Base-by-base conservation (phyloP, 2,888 invertebrate genomes). In the Hermaeophaga mercurialis region DNA sequence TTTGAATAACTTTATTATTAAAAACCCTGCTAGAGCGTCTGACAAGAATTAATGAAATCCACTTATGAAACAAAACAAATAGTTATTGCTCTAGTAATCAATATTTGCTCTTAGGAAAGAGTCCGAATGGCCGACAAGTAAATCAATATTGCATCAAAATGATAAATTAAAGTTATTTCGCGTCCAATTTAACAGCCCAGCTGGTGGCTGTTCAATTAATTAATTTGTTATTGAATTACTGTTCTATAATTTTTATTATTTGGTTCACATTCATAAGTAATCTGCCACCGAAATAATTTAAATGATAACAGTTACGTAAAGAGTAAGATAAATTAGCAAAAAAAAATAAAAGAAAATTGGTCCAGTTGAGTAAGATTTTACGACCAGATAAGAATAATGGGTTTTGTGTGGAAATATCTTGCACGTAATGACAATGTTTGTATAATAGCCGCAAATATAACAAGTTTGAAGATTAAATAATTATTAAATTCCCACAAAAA, bases 131-230 rank as follows among this genome's bases (percentile, higher is more conserved):
- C 4, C 9, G 31, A 8, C n/a, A 31, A 31, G 11, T 12, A 18
- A 39, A 48, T 36, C 15, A 44, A 47, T 47, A 57, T 43, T 48
- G 48, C 46, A 43, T 45, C 47, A 36, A 43, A 41, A 28, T 52
- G 41, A 53, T 57, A 48, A 47, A 57, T 53, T 48, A 26, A 57
- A 28, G 14, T 47, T 44, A 28, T 47, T 53, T 52, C 34, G 48
- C 52, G 34, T 53, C 47, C 48, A 57, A 57, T 57, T 57, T 47
- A 52, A 52, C 31, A 26, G 36, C 57, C 53, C 57, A 44, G 57
- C 53, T 57, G 57, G 57, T 47, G 43, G 43, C 44, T 36, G 44
- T 22, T 47, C 43, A 41, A 22, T 49, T 39, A 44, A 49, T 56
- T 50, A 56, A 50, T 45, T 56, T 38, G 50, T 50, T 56, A 50